These are phyloP conservation scores for Falco biarmicus DNA, from an alignment of 2,797 vertebrate species.

Conservation along the genomic window DNA sequence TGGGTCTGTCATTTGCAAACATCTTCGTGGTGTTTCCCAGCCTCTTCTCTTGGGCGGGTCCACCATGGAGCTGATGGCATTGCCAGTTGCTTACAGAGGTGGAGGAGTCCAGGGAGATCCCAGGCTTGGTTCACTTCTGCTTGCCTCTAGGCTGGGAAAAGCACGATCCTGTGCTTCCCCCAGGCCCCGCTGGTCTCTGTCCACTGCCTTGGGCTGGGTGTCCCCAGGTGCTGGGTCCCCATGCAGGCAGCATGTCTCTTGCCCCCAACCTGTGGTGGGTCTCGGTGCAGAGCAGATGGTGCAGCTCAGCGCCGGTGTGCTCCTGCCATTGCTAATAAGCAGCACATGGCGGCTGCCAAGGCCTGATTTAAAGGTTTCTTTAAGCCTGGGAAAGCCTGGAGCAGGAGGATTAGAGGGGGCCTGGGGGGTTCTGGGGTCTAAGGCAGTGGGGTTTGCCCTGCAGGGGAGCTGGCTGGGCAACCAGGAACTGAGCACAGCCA, in stretches of 20 bases:
- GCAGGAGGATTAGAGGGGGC: background rate
- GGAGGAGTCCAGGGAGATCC: background rate
- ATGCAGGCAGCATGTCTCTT: background rate
- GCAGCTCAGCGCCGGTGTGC: background rate
- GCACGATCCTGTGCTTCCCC: fast-evolving
- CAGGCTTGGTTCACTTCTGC: fast-evolving
- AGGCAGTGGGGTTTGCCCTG: background rate
- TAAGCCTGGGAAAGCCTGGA: slow-evolving; percentile 32
- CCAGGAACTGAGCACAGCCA: background rate
- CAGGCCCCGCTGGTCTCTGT: background rate
- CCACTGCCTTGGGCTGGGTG: background rate
- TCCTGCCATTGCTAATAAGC: slow-evolving; percentile 46
- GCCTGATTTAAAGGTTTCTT: slow-evolving; percentile 12
- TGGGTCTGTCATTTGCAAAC: background rate
- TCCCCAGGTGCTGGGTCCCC: background rate
- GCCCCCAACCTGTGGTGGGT: fast-evolving
- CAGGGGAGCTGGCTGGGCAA: background rate
- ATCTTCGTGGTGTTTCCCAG: background rate
- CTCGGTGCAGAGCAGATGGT: background rate
- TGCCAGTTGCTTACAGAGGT: fast-evolving
- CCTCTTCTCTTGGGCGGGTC: background rate
- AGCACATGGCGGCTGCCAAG: background rate
- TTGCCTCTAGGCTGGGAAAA: background rate
- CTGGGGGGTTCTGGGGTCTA: background rate
- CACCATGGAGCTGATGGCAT: background rate